Base-by-base conservation (phyloP, 2,888 invertebrate species). In the Aphidoletes aphidimyza region DNA sequence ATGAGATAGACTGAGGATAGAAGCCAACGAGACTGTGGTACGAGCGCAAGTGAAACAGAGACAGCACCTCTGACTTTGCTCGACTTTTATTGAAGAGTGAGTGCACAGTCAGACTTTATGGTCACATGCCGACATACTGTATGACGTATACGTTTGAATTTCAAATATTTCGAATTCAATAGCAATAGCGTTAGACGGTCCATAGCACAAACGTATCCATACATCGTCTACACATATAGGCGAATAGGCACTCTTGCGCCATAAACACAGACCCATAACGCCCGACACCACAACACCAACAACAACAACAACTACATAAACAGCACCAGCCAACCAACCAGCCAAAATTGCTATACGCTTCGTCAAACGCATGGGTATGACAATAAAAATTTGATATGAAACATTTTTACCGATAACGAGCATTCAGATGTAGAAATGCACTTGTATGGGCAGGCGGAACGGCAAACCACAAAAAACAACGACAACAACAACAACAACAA, bases 31-130 rank as follows among this genome's bases (percentile, higher is more conserved):
- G n/a, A n/a, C n/a, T n/a, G n/a, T n/a, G n/a, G n/a, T n/a, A n/a
- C n/a, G n/a, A n/a, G n/a, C n/a, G n/a, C n/a, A n/a, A n/a, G n/a
- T n/a, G n/a, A n/a, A n/a, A n/a, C n/a, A n/a, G n/a, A n/a, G 69
- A 11, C 11, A 69, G 34, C 34, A 17, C 30, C 30, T 6, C 19
- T 2, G 5, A 30, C 69, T 69, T 30, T 69, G 69, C n/a, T 69
- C 69, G 69, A 69, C 34, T 69, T 69, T 69, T 69, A 69, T 69
- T 69, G 69, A 69, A 69, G n/a, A n/a, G 69, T 69, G 69, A 69
- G 69, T 69, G 69, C 69, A 69, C 69, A 54, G 54, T 54, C 54
- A 69, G 69, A 69, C 69, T 69, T 54, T 54, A 69, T 69, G 30
- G 69, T 69, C 69, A 14, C 14, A 69, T 30, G 69, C 69, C 69